These are phyloP conservation scores for Apodemus speciosus DNA, from an alignment of 2,113 vertebrate genomes.

Conservation along the genomic window DNA sequence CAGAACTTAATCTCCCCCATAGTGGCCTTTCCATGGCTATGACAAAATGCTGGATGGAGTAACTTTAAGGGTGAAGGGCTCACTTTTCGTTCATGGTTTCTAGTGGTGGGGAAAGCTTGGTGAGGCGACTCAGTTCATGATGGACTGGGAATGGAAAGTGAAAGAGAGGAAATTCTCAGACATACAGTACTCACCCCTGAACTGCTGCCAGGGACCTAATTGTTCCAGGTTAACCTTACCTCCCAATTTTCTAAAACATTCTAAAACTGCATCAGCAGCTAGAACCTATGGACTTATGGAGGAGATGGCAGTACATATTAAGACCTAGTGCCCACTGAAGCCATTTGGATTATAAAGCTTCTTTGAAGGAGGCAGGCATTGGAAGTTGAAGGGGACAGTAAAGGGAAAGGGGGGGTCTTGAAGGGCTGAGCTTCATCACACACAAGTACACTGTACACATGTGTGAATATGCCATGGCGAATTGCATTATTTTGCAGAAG, in stretches of 20 bases:
- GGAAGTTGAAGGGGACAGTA: not conserved
- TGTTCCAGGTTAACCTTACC: not conserved
- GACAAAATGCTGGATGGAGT: not conserved
- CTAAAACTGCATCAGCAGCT: not conserved
- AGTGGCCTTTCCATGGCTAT: not conserved
- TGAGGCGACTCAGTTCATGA: not conserved
- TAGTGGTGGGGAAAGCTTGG: not conserved
- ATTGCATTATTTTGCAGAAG: not conserved
- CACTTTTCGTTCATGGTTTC: not conserved
- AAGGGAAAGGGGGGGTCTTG: too few relatives aligned
- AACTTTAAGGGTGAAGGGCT: not conserved
- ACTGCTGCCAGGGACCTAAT: not conserved
- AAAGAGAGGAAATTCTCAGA: not conserved
- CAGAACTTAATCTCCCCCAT: rapidly evolving
- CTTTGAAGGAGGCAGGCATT: not conserved
- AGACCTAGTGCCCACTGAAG: not conserved
- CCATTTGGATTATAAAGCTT: not conserved
- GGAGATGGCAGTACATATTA: not conserved
- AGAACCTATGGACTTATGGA: not conserved
- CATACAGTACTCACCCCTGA: not conserved
- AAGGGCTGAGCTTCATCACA: too few relatives aligned
- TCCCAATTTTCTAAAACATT: not conserved
- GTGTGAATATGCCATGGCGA: not conserved
- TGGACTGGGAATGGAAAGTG: not conserved
- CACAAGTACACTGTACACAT: not conserved